Evolutionary conservation across 2,797 vertebrate species (phyloP), one percentile per base, ranked within the genome.

Genomic region (Pelochelys cantorii): DNA sequence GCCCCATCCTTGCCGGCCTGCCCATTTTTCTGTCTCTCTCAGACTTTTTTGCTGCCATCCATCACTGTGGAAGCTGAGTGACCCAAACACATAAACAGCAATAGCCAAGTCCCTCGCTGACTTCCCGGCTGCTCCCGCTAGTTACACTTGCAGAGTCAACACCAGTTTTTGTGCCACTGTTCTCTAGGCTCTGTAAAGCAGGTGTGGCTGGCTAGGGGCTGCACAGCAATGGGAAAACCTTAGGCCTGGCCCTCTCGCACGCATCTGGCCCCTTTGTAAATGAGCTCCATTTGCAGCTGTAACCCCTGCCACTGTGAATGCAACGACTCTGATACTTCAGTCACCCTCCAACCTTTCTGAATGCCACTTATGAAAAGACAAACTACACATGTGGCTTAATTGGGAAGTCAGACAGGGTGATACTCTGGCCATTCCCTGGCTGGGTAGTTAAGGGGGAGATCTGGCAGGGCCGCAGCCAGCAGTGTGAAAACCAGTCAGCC

Each of bases 381-480:
- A 77, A 52, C 22, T 37, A 9, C 27, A 9, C 23, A 29, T 9
- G 42, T 27, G 42, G 42, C 42, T 77, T 52, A 42, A 77, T 77
- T 77, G 23, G 27, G 48, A 52, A 52, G 5, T 84, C 1, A 0
- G 74, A 79, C 0, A 1, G 6, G 10, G 87, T 81, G 55, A 60
- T 81, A 81, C 83, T 55, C 87, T 82, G 42, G 34, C 82, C 77
- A 15, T 37, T 93, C 92, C 83, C 77, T 4, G 1, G 71, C 83
- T 88, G 54, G 48, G 42, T 34, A 83, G 57, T 27, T 79, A 22
- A 57, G 79, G 92, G 42, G 25, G 74, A 17, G 37, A 77, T 77
- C 29, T 48, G 29, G 29, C 7, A 89, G 34, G 65, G 53, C 56
- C 62, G 4, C 18, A 81, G 74, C 80, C 77, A 75, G 5, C 22